Evolutionary conservation across 2,797 vertebrate genomes (phyloP), one percentile per base, ranked within the genome.

Genomic region (Pygocentrus nattereri): DNA sequence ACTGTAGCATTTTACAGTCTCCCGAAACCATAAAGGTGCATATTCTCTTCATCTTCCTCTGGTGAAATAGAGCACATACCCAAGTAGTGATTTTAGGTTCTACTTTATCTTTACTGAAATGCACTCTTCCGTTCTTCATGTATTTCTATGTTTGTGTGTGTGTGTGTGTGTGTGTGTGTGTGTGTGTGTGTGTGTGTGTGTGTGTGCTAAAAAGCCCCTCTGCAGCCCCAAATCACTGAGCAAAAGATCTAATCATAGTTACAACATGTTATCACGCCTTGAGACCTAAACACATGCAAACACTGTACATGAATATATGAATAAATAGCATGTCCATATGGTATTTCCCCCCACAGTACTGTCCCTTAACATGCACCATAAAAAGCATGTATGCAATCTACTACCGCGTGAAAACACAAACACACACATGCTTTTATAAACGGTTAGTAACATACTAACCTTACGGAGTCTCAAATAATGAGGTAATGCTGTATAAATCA

Each of bases 201-300:
- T 18, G 5, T 47, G n/a, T 56, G 68, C 56, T 54, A 54, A 59
- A 49, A 2, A 64, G 47, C 62, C 49, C 62, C 23, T 52, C 31
- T 67, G 64, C 47, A 70, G 31, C 16, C 58, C 61, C 80, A 76
- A 59, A 52, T 80, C 79, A 81, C 76, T 78, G 69, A 47, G 69
- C 67, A 82, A 81, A 83, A 74, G 59, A 78, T 80, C 38, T 69
- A 73, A 77, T 79, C 72, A 83, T 25, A 62, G 49, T 71, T 50
- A 76, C 67, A 69, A 56, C 80, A 76, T 50, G 62, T 73, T 58
- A 73, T 49, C 62, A 52, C 69, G 64, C 82, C 64, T 74, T 62
- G 75, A 80, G 44, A 82, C 78, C 5, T 25, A 78, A 70, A 73
- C 78, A 79, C 41, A 59, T 70, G 54, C 56, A 72, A 8, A 61